Conservation (phyloP, 1,140 invertebrate species). For the Aphelinus atriplicis region DNA sequence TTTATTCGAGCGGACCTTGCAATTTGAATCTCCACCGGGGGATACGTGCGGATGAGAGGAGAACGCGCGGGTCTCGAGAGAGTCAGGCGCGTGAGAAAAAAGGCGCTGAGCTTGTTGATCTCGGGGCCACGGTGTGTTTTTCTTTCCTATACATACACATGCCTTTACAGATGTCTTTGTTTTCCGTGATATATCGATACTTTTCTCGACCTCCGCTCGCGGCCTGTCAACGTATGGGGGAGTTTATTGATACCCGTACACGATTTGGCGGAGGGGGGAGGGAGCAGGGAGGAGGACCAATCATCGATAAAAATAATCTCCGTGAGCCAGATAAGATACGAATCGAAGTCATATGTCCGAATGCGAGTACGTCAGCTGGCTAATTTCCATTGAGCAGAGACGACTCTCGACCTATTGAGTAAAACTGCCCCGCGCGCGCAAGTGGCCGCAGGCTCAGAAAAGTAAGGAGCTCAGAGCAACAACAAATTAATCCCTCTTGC, state of each 20-base stretch:
- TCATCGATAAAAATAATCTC: no score
- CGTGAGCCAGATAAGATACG: no score
- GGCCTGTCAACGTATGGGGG: background rate
- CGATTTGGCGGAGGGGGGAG: no score
- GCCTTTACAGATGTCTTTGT: background rate
- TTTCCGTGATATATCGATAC: conserved; percentile 1
- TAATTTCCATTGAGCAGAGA: no score
- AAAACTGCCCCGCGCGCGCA: no score
- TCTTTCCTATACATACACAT: background rate
- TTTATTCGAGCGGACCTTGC: conserved; percentile 21
- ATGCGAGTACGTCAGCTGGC: no score
- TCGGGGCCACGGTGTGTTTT: background rate
- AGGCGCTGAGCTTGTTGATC: background rate
- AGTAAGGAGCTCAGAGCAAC: conserved; percentile 11
- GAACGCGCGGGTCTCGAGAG: background rate
- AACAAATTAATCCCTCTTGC: conserved; percentile 15
- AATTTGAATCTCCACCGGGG: conserved; percentile 23
- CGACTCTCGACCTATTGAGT: no score
- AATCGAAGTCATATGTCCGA: no score
- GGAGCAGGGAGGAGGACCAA: no score
- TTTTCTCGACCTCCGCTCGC: background rate
- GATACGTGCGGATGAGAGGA: background rate
- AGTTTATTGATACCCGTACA: no score
- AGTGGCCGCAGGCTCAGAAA: background rate
- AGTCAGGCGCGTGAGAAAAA: conserved; percentile 35